Evolutionary conservation across 1,140 invertebrate genomes (phyloP), one percentile per base, ranked within the genome.

Genomic region (Dryas iulia): DNA sequence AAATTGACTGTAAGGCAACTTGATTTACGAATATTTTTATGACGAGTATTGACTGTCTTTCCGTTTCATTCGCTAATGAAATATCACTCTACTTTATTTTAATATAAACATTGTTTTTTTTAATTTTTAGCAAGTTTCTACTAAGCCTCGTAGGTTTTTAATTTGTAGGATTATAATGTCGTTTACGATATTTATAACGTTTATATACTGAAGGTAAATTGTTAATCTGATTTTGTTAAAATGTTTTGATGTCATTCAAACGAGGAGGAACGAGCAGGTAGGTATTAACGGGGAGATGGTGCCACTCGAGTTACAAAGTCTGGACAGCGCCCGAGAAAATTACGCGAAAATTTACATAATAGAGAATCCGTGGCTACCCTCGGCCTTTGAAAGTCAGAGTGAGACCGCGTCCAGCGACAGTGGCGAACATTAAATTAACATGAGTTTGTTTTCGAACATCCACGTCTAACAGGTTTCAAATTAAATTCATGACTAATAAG

Each of bases 341-440:
- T 89, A 89, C 82, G 79, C 74, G 80, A 75, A 87, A 91, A 91
- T 91, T 91, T 91, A 87, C 87, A 91, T 91, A 91, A 91, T 89
- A 89, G 86, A 89, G 86, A 91, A 91, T 87, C 86, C 84, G 86
- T 89, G 86, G 87, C 87, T 75, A 71, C 81, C 78, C 79, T 84
- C 79, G 82, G 87, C 86, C 89, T 91, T 91, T 89, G 87, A 91
- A 89, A 84, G 79, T 80, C 68, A 72, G 82, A 73, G 72, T 78
- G 76, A 73, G 76, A 70, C 76, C 78, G 83, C 70, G 76, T 83
- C 82, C 79, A 81, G 76, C 89, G 87, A 89, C 85, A 84, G 83
- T 21, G 66, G 33, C 53, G 24, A 14, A 68, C 59, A 61, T 69
- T 62, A 39, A 62, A 69, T 69, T 69, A 69, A 56, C 66, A 58